Evolutionary conservation across 2,797 vertebrate species (phyloP).

Genomic region (Chromobotia macracanthus): DNA sequence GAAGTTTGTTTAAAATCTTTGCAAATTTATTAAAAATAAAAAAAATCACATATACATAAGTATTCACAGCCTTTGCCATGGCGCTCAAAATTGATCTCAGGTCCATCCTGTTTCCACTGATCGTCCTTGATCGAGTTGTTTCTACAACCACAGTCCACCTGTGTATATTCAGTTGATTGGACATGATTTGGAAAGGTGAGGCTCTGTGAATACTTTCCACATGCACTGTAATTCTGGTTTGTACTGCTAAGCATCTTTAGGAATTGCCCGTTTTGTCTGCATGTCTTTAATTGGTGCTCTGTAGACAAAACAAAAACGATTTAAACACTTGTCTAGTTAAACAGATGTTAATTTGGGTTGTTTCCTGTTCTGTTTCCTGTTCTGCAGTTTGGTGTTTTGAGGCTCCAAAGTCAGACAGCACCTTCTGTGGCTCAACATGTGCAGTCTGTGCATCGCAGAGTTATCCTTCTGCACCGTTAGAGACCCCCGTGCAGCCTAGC

Average conservation of each 20-base stretch:
- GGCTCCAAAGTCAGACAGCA: constrained; percentile 65
- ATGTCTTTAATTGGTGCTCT: background rate
- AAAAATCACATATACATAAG: no score
- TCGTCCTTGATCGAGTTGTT: no score
- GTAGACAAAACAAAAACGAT: no score
- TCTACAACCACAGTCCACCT: no score
- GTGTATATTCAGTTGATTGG: no score
- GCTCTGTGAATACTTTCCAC: no score
- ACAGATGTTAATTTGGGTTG: constrained; percentile 6
- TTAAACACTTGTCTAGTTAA: background rate
- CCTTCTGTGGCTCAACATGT: constrained; percentile 62
- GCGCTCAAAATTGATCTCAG: no score
- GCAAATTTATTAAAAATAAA: no score
- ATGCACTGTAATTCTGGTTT: background rate
- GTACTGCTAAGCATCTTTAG: constrained; percentile 10
- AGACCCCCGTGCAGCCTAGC: constrained; percentile 55
- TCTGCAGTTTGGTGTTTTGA: constrained; percentile 63
- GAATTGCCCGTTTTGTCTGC: background rate
- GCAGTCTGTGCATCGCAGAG: constrained; percentile 67
- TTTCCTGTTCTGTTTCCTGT: constrained; percentile 50
- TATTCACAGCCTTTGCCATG: no score
- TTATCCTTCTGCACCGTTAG: constrained; percentile 56
- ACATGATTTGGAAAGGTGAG: no score
- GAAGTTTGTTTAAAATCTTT: no score
- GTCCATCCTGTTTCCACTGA: no score